Base-by-base conservation (phyloP, 1,140 invertebrate species). In the Atopsyche davidsoni region DNA sequence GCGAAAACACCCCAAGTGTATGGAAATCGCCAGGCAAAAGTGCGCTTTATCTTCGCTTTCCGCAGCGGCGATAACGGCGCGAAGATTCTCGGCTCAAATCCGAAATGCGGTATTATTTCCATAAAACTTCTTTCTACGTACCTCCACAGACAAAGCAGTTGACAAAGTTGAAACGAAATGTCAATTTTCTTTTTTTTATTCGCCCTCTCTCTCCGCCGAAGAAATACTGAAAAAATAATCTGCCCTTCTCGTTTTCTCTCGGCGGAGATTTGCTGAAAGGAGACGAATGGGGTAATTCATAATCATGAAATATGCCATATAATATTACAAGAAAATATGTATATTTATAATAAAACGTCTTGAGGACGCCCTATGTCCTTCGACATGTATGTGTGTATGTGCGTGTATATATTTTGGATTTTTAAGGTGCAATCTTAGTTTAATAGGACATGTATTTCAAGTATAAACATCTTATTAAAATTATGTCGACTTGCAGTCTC, bases 101-200 rank as follows among this genome's bases (percentile, higher is more conserved):
- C 25, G 23, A 13, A 21, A 19, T 42, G 14, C 43, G 47, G 44
- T 23, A 44, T 35, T 47, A 49, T 54, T 45, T 44, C 45, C 45
- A 39, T 44, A 54, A 53, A 50, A 44, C 31, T 52, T 52, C 42
- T 46, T 52, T 52, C 35, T 44, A 18, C 41, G 16, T 32, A 16
- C 24, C 41, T 22, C 38, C 11, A 28, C 53, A 49, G 53, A 55
- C 53, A 55, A 55, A 55, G 47, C 46, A 43, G 53, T 55, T 55
- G 53, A 55, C 53, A 55, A 55, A 55, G 46, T 55, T 55, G 53
- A 55, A 46, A 46, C 53, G 53, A 55, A 55, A 55, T 55, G 53
- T 55, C 52, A 54, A 54, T 54, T 54, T 54, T 54, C 46, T 19
- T 28, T 34, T 19, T 54, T 53, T 53, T 54, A 28, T 54, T 35